phyloP scores from a whole-genome alignment of 2,113 vertebrate species.

The Pachyramphus minor region DNA sequence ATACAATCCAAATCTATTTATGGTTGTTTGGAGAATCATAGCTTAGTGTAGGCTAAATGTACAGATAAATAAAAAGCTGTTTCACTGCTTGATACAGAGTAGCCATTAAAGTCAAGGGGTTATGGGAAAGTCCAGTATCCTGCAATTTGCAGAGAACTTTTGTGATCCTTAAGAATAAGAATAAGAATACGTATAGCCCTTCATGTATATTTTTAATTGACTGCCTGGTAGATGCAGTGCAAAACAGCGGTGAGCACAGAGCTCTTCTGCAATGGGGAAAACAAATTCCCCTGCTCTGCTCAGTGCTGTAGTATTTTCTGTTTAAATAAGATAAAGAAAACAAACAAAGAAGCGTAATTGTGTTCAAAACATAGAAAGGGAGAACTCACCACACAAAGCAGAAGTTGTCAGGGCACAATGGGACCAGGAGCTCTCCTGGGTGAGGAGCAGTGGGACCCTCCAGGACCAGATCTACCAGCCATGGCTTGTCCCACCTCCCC shows the following conservation, averaged over 20 bases:
- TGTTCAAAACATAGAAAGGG: not conserved
- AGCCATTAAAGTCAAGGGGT: not conserved
- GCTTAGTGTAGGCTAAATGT: not conserved
- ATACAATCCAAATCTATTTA: not conserved
- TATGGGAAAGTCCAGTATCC: not conserved
- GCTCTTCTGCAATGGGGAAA: not conserved
- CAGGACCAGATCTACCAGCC: rapidly evolving
- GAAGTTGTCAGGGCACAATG: not conserved
- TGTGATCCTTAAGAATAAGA: not conserved
- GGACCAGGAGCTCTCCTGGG: rapidly evolving
- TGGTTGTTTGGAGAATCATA: not conserved
- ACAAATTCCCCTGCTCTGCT: not conserved
- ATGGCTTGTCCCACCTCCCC: not conserved
- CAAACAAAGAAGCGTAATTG: not conserved
- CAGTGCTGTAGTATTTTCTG: not conserved
- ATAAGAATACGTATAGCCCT: too few relatives aligned
- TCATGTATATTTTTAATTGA: not conserved
- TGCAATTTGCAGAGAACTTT: not conserved
- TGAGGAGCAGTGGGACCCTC: not conserved
- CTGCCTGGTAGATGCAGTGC: not conserved
- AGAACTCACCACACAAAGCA: not conserved
- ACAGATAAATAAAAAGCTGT: slow-evolving; percentile 23
- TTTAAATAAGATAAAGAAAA: not conserved
- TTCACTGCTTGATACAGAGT: not conserved
- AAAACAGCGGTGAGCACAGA: not conserved